These are phyloP conservation scores for Brachyhypopomus gauderio DNA, from an alignment of 2,113 vertebrate species.

Conservation along the genomic window DNA sequence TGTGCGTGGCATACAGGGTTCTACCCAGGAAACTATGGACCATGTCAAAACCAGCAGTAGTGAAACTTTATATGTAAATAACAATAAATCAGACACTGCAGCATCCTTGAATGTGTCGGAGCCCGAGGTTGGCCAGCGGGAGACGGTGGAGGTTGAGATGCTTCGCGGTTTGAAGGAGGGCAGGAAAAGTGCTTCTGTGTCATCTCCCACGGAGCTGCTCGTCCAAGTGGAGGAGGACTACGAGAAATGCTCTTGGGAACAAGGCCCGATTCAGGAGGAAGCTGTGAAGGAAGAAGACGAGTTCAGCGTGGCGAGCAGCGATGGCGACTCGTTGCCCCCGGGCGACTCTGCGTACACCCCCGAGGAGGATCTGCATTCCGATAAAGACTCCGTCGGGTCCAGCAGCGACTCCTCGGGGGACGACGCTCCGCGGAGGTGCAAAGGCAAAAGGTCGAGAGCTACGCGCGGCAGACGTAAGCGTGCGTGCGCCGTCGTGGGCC, in stretches of 20 bases:
- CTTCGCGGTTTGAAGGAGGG: constrained; percentile 28
- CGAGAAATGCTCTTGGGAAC: constrained; percentile 1
- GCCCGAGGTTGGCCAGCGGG: constrained; percentile 19
- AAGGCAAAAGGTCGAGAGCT: not conserved
- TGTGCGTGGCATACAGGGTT: not conserved
- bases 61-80: not conserved
- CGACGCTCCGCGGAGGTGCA: not conserved
- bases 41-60: not conserved
- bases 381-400: constrained; percentile 49
- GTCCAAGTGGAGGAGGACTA: not conserved
- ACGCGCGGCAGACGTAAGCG: not conserved
- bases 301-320: not conserved
- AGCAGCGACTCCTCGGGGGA: constrained; percentile 48
- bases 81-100: not conserved
- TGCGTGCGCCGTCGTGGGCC: no score
- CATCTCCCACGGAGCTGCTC: not conserved
- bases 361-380: constrained; percentile 36
- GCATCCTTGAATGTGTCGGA: not conserved
- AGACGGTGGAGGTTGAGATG: constrained; percentile 26
- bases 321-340: not conserved
- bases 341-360: constrained; percentile 12
- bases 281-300: constrained; percentile 19
- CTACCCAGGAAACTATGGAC: not conserved
- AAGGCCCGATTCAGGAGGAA: constrained; percentile 22
- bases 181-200: no score